A percentile compares a stretch with the other conserved stretches of the same genome.
Conservation (phyloP, 2,113 vertebrate species). For the Microtus richardsoni region DNA sequence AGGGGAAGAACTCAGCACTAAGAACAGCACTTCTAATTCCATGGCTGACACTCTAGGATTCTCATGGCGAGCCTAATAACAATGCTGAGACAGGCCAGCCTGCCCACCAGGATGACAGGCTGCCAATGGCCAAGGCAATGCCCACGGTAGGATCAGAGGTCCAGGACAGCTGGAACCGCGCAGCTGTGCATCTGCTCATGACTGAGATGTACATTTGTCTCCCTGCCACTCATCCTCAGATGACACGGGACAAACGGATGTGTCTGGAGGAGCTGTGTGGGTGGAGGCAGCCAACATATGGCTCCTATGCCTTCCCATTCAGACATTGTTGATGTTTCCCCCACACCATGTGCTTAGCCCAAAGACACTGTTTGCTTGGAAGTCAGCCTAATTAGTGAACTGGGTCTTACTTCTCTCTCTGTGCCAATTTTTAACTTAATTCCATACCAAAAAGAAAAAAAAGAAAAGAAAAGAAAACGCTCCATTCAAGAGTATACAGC, state of each 20-base stretch:
- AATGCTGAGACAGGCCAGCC: neutral
- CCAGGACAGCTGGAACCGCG: neutral
- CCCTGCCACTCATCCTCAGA: conserved; percentile 27
- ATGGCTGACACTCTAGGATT: neutral
- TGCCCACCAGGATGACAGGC: neutral
- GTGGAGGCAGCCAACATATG: conserved; percentile 42
- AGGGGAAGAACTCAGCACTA: neutral
- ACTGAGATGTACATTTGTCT: neutral
- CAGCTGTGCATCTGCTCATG: neutral
- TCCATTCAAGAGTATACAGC: neutral
- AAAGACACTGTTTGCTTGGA: conserved; percentile 44
- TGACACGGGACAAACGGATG: rapidly evolving
- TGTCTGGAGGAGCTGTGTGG: conserved; percentile 4
- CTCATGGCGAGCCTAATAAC: neutral
- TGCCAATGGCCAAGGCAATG: neutral
- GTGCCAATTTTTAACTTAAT: conserved; percentile 41
- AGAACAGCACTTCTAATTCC: neutral
- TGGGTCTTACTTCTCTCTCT: conserved; percentile 32
- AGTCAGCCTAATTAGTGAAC: conserved; percentile 47
- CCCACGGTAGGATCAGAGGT: neutral
- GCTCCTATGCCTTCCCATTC: conserved; percentile 19
- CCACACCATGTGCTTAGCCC: neutral
- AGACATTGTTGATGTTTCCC: conserved; percentile 26
- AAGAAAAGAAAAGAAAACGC: rapidly evolving
- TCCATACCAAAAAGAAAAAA: neutral